These are phyloP conservation scores for Sphaeridia pumilis DNA, from an alignment of 2,888 invertebrate species.

Conservation along the genomic window DNA sequence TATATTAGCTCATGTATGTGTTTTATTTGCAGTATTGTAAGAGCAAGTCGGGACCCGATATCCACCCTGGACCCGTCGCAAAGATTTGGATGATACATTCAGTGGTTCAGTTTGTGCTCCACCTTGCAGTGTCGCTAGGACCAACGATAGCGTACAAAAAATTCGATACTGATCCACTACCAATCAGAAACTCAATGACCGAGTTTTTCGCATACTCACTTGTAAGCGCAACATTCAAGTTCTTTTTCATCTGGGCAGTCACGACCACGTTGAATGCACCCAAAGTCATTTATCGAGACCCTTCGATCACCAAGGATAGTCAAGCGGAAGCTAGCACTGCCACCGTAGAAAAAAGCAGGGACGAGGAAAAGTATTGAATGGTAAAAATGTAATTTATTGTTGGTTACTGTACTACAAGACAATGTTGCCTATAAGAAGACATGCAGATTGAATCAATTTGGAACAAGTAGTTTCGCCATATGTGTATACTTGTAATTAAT, in stretches of 20 bases:
- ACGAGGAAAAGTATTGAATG: too few species aligned
- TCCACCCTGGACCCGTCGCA: conserved; percentile 12
- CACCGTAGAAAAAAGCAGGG: too few species aligned
- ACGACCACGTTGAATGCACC: neutral
- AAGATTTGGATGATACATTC: conserved; percentile 11
- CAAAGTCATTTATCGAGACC: too few species aligned
- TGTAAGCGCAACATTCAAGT: conserved; percentile 16
- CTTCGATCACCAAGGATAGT: too few species aligned
- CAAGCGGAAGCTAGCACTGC: too few species aligned
- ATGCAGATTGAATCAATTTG: too few species aligned
- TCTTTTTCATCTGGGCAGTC: conserved; percentile 17
- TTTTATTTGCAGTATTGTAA: conserved; percentile 6
- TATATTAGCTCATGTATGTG: too few species aligned
- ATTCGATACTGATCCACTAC: neutral
- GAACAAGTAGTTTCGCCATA: too few species aligned
- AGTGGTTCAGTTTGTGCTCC: conserved; percentile 4
- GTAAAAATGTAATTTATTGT: too few species aligned
- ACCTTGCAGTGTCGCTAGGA: conserved; percentile 4
- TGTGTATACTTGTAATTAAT: too few species aligned
- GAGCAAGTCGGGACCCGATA: conserved; percentile 6
- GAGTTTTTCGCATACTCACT: conserved; percentile 15
- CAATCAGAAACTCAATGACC: conserved; percentile 4
- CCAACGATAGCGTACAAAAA: conserved; percentile 6
- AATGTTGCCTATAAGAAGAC: too few species aligned
- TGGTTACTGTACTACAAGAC: too few species aligned